Evolutionary conservation across 2,888 invertebrate genomes (phyloP).

Genomic region (Bugula neritina): DNA sequence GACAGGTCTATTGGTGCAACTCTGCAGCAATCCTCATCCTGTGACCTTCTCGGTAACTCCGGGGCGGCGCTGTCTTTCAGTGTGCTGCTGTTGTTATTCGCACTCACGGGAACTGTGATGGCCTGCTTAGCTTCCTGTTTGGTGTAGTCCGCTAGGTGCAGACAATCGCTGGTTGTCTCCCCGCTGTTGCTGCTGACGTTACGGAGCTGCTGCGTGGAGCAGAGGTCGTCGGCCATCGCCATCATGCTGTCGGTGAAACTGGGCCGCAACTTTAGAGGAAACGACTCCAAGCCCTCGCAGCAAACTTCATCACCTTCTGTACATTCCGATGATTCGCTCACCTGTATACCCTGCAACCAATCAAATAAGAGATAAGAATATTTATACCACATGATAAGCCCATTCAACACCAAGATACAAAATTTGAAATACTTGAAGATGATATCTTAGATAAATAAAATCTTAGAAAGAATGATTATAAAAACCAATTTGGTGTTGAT

Average conservation of each 20-base stretch:
- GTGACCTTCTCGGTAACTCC: neutral
- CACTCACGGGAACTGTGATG: constrained; percentile 5
- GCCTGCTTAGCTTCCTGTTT: constrained; percentile 24
- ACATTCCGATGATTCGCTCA: constrained; percentile 21
- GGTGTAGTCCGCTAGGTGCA: constrained; percentile 11
- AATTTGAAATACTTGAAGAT: too few species aligned
- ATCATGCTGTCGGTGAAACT: constrained; percentile 21
- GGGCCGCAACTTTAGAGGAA: neutral
- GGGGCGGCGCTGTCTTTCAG: neutral
- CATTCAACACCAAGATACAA: too few species aligned
- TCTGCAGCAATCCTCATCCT: neutral
- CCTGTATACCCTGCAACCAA: constrained; percentile 14
- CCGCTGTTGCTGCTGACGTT: constrained; percentile 15
- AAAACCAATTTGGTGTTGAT: too few species aligned
- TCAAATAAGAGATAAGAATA: neutral
- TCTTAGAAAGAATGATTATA: too few species aligned
- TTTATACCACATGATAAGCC: too few species aligned
- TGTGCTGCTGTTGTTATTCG: neutral
- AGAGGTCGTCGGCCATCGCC: constrained; percentile 18
- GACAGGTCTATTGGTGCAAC: neutral
- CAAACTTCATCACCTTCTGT: neutral
- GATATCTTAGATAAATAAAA: too few species aligned
- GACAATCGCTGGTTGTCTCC: constrained; percentile 20
- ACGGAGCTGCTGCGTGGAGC: constrained; percentile 12
- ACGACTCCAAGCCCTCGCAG: neutral